Evolutionary conservation across 2,797 vertebrate species (phyloP).

Genomic region (Brachyrhaphis roseni): DNA sequence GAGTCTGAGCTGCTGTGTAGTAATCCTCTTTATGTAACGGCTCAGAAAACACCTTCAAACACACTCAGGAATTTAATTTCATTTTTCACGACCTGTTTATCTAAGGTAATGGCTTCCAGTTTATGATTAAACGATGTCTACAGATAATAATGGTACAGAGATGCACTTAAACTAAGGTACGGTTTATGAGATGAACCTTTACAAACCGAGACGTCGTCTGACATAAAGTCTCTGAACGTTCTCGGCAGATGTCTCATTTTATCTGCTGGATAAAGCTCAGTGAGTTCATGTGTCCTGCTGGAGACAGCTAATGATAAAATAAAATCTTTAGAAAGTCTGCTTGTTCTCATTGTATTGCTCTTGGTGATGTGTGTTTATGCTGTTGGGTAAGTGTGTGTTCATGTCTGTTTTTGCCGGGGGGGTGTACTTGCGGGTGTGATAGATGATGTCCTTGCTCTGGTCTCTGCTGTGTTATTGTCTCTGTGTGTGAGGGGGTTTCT

Average conservation of each 20-base stretch:
- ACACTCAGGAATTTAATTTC: slow-evolving; percentile 46
- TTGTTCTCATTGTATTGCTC: slow-evolving; percentile 29
- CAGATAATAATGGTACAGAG: slow-evolving; percentile 2
- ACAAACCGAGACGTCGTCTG: neutral
- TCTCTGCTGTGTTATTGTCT: slow-evolving; percentile 49
- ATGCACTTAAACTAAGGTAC: neutral
- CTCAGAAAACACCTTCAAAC: slow-evolving; percentile 43
- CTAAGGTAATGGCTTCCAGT: slow-evolving; percentile 21
- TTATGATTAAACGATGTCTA: slow-evolving; percentile 22
- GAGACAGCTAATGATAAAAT: slow-evolving; percentile 2
- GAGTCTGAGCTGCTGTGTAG: slow-evolving; percentile 45
- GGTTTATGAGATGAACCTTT: slow-evolving; percentile 14
- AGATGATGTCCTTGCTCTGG: slow-evolving; percentile 60
- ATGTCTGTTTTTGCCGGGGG: slow-evolving; percentile 40
- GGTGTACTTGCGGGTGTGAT: slow-evolving; percentile 41
- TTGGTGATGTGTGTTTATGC: slow-evolving; percentile 11
- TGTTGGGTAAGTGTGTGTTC: slow-evolving; percentile 18
- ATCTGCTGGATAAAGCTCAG: neutral
- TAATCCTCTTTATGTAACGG: slow-evolving; percentile 59
- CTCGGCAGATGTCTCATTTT: neutral
- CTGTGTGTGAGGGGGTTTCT: slow-evolving; percentile 25
- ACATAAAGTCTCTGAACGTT: neutral
- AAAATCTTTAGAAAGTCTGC: slow-evolving; percentile 17
- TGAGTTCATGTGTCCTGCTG: neutral
- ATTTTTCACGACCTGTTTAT: slow-evolving; percentile 45